Base-by-base conservation (phyloP, 2,113 vertebrate genomes). In the Catharus bicknelli region DNA sequence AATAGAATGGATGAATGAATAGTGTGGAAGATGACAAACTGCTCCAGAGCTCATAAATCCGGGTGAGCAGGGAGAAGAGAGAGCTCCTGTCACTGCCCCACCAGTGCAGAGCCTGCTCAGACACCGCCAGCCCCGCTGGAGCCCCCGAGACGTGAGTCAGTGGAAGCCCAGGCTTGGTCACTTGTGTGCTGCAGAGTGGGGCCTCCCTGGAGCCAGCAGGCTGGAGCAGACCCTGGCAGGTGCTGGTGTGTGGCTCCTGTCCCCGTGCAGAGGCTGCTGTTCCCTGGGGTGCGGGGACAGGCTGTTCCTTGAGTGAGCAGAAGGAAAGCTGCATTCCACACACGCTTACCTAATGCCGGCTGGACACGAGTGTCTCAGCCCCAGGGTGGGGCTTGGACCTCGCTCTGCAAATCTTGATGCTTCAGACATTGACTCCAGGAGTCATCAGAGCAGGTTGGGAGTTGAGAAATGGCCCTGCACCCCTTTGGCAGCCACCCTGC, bases 341-440 rank as follows among this genome's bases (percentile, higher is more conserved):
- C 4, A 22, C 25, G 0, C 87, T 96, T 84, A 94, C 88, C 83
- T 95, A 61, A 95, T 86, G 70, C 36, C 18, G 26, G 76, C 90
- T 86, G 92, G 95, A 88, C 75, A 67, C 3, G 3, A 69, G 68
- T 69, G 89, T 42, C 20, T 94, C 78, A 54, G 81, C 77, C 30
- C 77, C 88, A 67, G 95, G 95, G 90, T 90, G 94, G 88, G 72
- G 90, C 51, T 72, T 69, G 88, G 90, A 34, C 70, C 93, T 14
- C 1, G 26, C 4, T 10, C 82, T 57, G 67, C 51, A 66, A 1
- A 70, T 57, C 69, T 18, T 16, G 7, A n/a, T 38, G 91, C 75
- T 67, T 50, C 79, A 45, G 83, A 84, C 12, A 1, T 11, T 62
- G 77, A 61, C 90, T 90, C 72, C 77, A 69, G 84, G 27, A 89